phyloP scores from a whole-genome alignment of 2,888 invertebrate genomes.

The Polydrusus tereticollis region DNA sequence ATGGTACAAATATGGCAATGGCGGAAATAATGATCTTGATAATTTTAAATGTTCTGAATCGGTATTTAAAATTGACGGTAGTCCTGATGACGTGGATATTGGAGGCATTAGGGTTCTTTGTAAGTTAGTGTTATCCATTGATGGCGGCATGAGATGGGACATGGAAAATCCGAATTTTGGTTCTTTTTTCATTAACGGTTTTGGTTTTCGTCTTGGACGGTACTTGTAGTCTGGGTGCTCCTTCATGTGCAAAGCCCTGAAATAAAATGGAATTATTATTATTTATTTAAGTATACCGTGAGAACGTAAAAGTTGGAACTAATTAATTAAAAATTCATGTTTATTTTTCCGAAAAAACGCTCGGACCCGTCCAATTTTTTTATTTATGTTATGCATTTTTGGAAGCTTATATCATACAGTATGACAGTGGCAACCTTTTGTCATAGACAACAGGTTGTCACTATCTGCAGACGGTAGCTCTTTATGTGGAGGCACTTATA shows the following conservation, averaged over 20 bases:
- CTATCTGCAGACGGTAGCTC: too few species aligned
- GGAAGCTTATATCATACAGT: too few species aligned
- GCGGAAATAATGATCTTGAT: slow-evolving; percentile 77
- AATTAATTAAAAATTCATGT: too few species aligned
- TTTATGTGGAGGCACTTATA: too few species aligned
- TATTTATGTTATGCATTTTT: too few species aligned
- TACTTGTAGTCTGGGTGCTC: slow-evolving; percentile 95
- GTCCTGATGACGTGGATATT: slow-evolving; percentile 67
- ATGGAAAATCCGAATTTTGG: slow-evolving; percentile 80
- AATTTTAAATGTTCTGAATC: slow-evolving; percentile 73
- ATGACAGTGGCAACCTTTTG: too few species aligned
- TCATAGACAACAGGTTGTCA: too few species aligned
- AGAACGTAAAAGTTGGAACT: too few species aligned
- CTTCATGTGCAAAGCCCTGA: slow-evolving; percentile 92
- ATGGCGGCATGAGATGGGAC: slow-evolving; percentile 74
- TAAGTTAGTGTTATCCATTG: slow-evolving; percentile 66
- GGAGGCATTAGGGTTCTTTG: slow-evolving; percentile 69
- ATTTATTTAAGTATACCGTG: background rate
- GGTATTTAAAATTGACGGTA: slow-evolving; percentile 70
- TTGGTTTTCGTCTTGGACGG: slow-evolving; percentile 88
- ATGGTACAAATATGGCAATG: slow-evolving; percentile 78
- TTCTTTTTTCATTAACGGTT: slow-evolving; percentile 85
- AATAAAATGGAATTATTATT: slow-evolving; percentile 55
- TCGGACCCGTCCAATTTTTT: too few species aligned
- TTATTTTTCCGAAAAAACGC: too few species aligned